Evolutionary conservation across 92 coral and sea anemone species (phyloP).

Genomic region (Galaxea fascicularis): DNA sequence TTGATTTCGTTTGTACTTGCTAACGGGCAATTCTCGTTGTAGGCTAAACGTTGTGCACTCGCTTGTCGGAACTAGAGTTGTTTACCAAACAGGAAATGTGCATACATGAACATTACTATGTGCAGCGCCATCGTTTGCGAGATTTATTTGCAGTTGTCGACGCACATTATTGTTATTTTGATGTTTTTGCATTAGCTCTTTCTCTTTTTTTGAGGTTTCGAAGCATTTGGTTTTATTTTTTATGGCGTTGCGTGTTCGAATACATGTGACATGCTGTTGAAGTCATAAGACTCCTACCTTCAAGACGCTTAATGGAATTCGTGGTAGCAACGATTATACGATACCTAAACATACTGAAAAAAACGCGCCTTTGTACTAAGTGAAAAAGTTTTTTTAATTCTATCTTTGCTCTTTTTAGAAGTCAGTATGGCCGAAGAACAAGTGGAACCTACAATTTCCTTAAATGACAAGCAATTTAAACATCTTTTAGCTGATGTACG

Average conservation of each 20-base stretch:
- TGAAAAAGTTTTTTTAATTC: neutral
- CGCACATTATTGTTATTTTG: neutral
- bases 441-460: conserved; percentile 21
- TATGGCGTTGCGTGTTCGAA: neutral
- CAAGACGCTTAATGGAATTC: neutral
- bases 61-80: neutral
- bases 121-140: neutral
- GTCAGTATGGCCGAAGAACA: conserved; percentile 42
- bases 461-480: conserved; percentile 14
- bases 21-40: neutral
- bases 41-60: neutral
- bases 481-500: conserved; percentile 21
- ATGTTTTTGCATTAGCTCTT: neutral
- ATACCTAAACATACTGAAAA: neutral
- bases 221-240: neutral
- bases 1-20: neutral
- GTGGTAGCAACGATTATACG: neutral
- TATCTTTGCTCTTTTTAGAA: neutral
- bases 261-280: conserved; percentile 23
- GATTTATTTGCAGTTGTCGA: neutral
- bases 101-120: neutral
- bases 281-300: neutral
- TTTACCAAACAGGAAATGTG: conserved; percentile 31
- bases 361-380: neutral
- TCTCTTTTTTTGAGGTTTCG: neutral